A percentile compares a stretch with the other conserved stretches of the same genome.
phyloP scores from a whole-genome alignment of 2,888 invertebrate species.

The Mechanitis messenoides region DNA sequence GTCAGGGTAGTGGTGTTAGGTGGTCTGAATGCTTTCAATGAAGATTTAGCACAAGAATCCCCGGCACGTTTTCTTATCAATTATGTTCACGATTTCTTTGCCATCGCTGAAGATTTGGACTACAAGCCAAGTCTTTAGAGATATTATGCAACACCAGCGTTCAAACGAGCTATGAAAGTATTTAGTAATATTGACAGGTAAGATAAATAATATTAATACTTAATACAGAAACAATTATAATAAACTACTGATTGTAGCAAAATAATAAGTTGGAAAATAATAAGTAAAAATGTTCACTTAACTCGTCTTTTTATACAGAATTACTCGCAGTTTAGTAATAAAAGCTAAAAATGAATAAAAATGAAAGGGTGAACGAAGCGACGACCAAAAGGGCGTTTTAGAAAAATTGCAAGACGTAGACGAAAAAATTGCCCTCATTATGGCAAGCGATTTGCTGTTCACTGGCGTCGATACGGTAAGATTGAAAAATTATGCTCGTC shows the following conservation, averaged over 20 bases:
- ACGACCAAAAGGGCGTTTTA: slow-evolving; percentile 72
- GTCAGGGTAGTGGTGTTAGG: slow-evolving; percentile 56
- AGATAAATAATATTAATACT: slow-evolving; percentile 26
- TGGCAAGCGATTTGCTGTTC: slow-evolving; percentile 81
- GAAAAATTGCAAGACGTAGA: slow-evolving; percentile 78
- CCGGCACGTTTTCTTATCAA: slow-evolving; percentile 47
- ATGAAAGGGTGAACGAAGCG: not conserved
- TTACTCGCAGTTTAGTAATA: not conserved
- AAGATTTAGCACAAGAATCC: slow-evolving; percentile 45
- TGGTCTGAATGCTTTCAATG: slow-evolving; percentile 48
- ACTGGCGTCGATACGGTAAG: slow-evolving; percentile 82
- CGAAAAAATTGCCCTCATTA: slow-evolving; percentile 76
- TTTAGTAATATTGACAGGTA: not conserved
- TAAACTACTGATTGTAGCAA: not conserved
- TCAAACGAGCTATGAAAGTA: slow-evolving; percentile 34
- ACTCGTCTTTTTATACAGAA: not conserved
- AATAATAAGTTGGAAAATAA: too few species aligned
- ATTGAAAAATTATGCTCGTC: not conserved
- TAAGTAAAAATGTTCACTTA: too few species aligned
- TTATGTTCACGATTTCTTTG: slow-evolving; percentile 48
- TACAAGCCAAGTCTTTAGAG: slow-evolving; percentile 52
- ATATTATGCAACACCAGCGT: slow-evolving; percentile 45
- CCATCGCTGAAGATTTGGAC: slow-evolving; percentile 42
- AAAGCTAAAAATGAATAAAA: slow-evolving; percentile 1
- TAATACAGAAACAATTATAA: slow-evolving; percentile 30